A percentile compares a stretch with the other conserved stretches of the same genome.
Conservation (phyloP, 2,888 invertebrate species). For the Synergus gifuensis region DNA sequence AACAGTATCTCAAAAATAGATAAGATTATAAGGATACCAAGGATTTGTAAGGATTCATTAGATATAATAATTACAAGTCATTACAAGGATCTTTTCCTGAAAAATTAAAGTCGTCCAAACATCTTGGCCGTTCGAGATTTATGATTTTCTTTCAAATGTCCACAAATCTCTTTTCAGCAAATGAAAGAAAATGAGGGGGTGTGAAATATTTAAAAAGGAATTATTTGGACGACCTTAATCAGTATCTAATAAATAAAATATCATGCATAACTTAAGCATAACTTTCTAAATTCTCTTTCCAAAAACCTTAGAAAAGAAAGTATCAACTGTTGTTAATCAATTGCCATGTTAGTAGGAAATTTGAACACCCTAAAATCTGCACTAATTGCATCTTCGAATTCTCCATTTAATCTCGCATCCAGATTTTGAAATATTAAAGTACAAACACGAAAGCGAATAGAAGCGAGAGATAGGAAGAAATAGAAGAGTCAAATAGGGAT, state of each 20-base stretch:
- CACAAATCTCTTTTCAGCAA: no score
- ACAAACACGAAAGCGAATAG: not conserved
- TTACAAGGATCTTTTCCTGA: not conserved
- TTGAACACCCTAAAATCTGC: not conserved
- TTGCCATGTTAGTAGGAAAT: not conserved
- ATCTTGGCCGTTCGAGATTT: no score
- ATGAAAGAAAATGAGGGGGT: no score
- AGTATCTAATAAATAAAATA: no score
- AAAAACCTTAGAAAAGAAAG: not conserved
- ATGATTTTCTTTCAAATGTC: no score
- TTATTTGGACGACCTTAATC: no score
- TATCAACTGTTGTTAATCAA: not conserved
- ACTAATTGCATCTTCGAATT: not conserved
- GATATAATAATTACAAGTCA: not conserved
- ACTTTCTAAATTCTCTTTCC: no score
- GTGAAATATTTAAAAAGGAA: no score
- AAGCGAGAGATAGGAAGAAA: not conserved
- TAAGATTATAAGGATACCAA: not conserved
- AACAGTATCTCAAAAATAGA: not conserved
- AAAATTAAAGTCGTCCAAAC: not conserved
- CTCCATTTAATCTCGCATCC: no score
- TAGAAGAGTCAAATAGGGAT: slow-evolving; percentile 33
- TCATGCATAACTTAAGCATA: no score
- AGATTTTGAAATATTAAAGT: not conserved
- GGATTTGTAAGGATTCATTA: not conserved